Percentiles rank a stretch among this genome's conserved stretches.
phyloP scores from a whole-genome alignment of 2,888 invertebrate genomes.

The Amphimallon solstitiale region DNA sequence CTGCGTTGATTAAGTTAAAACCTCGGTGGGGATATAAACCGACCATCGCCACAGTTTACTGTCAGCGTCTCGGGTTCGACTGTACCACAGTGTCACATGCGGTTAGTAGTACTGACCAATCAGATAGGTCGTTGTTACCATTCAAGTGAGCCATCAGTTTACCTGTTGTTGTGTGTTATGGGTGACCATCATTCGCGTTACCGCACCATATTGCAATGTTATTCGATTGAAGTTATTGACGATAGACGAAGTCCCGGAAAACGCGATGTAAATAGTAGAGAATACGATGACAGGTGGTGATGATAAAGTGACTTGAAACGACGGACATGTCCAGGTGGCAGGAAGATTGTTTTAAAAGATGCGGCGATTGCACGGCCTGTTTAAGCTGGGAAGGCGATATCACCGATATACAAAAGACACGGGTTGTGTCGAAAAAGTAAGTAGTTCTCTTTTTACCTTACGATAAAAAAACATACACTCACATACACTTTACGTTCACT shows the following conservation, averaged over 20 bases:
- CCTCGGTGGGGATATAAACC: conserved; percentile 28
- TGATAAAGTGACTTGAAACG: conserved; percentile 47
- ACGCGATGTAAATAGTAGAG: conserved; percentile 26
- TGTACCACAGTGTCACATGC: conserved; percentile 40
- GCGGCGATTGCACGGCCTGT: conserved; percentile 56
- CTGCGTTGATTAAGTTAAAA: conserved; percentile 28
- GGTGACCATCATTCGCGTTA: conserved; percentile 41
- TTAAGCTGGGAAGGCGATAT: conserved; percentile 51
- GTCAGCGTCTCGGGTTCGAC: conserved; percentile 29
- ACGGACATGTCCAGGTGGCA: conserved; percentile 58
- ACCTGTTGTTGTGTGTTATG: conserved; percentile 46
- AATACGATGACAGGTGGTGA: conserved; percentile 47
- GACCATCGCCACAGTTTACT: conserved; percentile 1
- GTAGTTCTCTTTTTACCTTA: conserved; percentile 16
- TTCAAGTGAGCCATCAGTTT: conserved; percentile 38
- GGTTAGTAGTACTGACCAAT: conserved; percentile 49
- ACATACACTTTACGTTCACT: not conserved
- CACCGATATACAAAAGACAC: conserved; percentile 41
- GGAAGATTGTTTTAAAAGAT: conserved; percentile 57
- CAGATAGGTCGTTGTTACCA: conserved; percentile 38
- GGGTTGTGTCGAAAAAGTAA: conserved; percentile 55
- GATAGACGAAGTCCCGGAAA: conserved; percentile 9
- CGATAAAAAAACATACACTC: conserved; percentile 1
- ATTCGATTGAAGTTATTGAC: not conserved
- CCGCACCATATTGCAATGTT: conserved; percentile 32